Conservation (phyloP, 1,140 invertebrate species). For the Temnothorax nylanderi region DNA sequence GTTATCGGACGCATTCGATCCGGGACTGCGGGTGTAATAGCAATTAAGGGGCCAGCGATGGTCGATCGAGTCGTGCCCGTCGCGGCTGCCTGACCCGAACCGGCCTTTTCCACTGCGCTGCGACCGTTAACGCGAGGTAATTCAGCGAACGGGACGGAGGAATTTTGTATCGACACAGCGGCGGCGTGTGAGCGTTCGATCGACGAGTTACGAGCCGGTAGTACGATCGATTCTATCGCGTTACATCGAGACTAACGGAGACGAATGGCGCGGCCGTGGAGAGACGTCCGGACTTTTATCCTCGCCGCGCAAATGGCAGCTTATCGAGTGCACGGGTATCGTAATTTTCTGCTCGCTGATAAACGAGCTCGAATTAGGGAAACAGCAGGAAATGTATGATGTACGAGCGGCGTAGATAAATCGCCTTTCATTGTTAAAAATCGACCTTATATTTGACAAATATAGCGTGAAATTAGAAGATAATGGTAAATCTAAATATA, state of each 20-base stretch:
- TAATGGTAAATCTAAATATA: not conserved
- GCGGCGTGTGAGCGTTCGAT: not conserved
- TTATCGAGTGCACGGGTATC: slow-evolving; percentile 24
- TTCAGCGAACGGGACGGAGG: slow-evolving; percentile 13
- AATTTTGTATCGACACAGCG: slow-evolving; percentile 14
- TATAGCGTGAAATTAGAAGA: not conserved
- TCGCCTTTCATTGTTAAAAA: not conserved
- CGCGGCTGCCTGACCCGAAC: slow-evolving; percentile 3
- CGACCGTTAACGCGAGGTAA: slow-evolving; percentile 37
- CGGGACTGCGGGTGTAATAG: slow-evolving; percentile 41
- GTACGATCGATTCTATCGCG: slow-evolving; percentile 40
- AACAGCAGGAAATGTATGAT: slow-evolving; percentile 12
- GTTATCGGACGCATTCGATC: slow-evolving; percentile 46
- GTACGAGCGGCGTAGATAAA: slow-evolving; percentile 5
- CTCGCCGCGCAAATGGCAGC: slow-evolving; percentile 27
- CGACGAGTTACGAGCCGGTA: slow-evolving; percentile 43
- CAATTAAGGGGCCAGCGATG: slow-evolving; percentile 63
- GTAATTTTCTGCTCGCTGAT: slow-evolving; percentile 43
- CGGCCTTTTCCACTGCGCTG: slow-evolving; percentile 38
- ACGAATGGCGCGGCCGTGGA: slow-evolving; percentile 38
- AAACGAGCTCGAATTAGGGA: slow-evolving; percentile 14
- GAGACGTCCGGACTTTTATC: slow-evolving; percentile 46
- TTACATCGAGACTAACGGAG: slow-evolving; percentile 34
- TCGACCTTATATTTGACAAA: not conserved
- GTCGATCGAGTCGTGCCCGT: slow-evolving; percentile 30